Conservation (phyloP, 2,797 vertebrate species). For the Cynodonichthys magdalenae region DNA sequence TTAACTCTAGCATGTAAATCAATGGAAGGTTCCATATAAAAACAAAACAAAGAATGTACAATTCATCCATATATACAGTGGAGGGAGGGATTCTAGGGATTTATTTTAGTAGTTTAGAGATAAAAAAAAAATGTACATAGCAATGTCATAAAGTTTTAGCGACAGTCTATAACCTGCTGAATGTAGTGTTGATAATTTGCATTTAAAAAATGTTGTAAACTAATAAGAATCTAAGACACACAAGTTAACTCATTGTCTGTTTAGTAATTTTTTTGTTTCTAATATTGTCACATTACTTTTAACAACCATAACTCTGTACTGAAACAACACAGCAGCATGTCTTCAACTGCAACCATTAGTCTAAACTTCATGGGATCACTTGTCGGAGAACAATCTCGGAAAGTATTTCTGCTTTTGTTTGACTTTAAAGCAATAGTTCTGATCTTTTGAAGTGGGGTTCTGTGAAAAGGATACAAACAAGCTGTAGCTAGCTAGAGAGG, state of each 20-base stretch:
- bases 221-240: constrained; percentile 22
- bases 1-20: not conserved
- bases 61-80: not conserved
- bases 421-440: not conserved
- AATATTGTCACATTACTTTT: constrained; percentile 12
- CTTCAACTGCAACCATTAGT: not conserved
- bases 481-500: too few species aligned
- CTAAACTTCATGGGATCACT: constrained; percentile 4
- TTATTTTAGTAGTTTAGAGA: constrained; percentile 10
- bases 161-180: constrained; percentile 65
- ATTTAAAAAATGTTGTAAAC: constrained; percentile 44
- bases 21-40: not conserved
- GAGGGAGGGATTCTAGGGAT: not conserved
- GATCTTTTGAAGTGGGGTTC: too few species aligned
- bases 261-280: constrained; percentile 1
- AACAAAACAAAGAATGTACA: not conserved
- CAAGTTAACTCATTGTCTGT: constrained; percentile 30
- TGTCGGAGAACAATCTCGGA: not conserved
- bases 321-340: constrained; percentile 17
- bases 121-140: constrained; percentile 45
- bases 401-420: constrained; percentile 11
- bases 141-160: constrained; percentile 39
- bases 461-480: too few species aligned
- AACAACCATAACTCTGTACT: constrained; percentile 15
- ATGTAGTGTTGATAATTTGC: constrained; percentile 75